Conservation (phyloP, 2,888 invertebrate species). For the Tipula vernalis region DNA sequence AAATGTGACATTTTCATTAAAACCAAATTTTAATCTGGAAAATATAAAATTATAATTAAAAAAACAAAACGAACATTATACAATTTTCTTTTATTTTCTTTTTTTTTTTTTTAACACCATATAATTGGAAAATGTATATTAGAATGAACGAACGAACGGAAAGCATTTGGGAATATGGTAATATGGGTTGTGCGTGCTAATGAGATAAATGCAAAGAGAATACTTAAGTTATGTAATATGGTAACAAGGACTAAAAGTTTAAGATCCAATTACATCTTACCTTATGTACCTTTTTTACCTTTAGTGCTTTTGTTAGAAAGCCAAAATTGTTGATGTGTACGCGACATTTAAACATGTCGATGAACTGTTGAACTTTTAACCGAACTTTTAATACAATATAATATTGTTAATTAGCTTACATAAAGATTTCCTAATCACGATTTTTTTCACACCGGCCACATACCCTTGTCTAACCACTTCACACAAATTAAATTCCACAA, state of each 20-base stretch:
- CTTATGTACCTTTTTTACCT: background rate
- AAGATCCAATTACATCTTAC: background rate
- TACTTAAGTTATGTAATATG: background rate
- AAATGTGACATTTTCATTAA: background rate
- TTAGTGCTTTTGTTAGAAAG: too few relatives aligned
- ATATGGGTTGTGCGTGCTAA: background rate
- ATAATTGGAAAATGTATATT: background rate
- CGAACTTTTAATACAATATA: too few relatives aligned
- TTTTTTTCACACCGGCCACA: too few relatives aligned
- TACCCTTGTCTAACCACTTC: background rate
- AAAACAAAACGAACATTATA: background rate
- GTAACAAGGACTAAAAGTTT: background rate
- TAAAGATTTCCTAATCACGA: too few relatives aligned
- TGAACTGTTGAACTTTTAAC: too few relatives aligned
- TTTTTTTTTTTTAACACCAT: background rate
- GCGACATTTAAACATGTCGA: too few relatives aligned
- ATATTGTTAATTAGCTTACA: too few relatives aligned
- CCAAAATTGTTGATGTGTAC: too few relatives aligned
- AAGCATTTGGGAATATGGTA: background rate
- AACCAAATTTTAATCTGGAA: background rate
- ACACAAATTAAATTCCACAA: background rate
- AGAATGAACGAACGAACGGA: background rate
- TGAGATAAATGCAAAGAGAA: background rate
- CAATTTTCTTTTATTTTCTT: background rate
- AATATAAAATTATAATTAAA: slow-evolving; percentile 4